phyloP scores from a whole-genome alignment of 2,797 vertebrate species.

The Halcyon leucocephala region DNA sequence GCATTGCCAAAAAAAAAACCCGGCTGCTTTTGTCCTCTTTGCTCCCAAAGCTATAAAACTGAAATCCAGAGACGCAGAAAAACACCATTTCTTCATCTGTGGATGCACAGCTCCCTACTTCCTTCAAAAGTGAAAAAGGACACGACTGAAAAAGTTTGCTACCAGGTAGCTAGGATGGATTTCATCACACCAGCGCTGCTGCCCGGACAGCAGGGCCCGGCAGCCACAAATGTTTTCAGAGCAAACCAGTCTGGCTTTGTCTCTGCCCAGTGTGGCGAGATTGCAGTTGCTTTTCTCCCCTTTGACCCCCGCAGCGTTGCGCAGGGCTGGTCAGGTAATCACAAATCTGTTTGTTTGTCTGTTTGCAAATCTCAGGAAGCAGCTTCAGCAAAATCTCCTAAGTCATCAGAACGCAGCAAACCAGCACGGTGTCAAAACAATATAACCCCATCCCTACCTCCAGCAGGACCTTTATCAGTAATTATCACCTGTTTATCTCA shows the following conservation, averaged over 20 bases:
- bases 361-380: constrained; percentile 50
- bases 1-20: neutral
- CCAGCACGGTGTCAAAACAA: constrained; percentile 45
- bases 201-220: neutral
- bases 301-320: neutral
- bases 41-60: neutral
- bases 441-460: neutral
- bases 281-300: constrained; percentile 23
- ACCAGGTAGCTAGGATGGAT: neutral
- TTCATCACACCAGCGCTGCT: neutral
- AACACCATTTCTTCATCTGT: neutral
- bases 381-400: constrained; percentile 57
- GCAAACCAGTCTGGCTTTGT: constrained; percentile 15
- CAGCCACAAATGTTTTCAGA: neutral
- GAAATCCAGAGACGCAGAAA: neutral
- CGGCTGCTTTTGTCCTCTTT: neutral
- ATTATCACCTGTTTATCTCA: constrained; percentile 47
- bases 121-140: neutral
- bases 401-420: constrained; percentile 65
- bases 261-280: neutral
- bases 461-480: constrained; percentile 22
- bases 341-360: constrained; percentile 9
- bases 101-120: neutral
- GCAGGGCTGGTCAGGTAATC: constrained; percentile 39
- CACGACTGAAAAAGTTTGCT: neutral